Evolutionary conservation across 2,888 invertebrate species (phyloP).

Genomic region (Diplazon laetatorius): DNA sequence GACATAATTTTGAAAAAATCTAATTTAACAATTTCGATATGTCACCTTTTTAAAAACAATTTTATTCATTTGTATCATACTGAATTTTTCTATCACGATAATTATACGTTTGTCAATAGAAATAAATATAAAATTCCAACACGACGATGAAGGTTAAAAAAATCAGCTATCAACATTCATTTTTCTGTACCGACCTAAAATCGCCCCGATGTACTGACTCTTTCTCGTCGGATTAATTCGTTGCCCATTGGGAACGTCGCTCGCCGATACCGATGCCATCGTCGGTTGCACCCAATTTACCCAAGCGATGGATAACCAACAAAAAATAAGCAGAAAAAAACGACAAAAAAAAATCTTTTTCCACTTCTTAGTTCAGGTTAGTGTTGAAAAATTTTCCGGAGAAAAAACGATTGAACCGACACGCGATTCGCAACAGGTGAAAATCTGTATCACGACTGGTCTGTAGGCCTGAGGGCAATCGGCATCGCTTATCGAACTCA

Average conservation of each 20-base stretch:
- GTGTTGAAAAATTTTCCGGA: constrained; percentile 3
- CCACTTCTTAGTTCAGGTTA: background rate
- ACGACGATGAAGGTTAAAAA: background rate
- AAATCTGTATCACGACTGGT: constrained; percentile 35
- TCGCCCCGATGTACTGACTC: constrained; percentile 75
- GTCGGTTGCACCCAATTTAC: too few relatives aligned
- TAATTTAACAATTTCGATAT: too few relatives aligned
- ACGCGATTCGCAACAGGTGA: constrained; percentile 21
- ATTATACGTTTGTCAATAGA: background rate
- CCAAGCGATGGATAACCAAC: background rate
- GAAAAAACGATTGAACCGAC: constrained; percentile 17
- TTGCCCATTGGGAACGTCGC: constrained; percentile 40
- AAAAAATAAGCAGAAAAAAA: background rate
- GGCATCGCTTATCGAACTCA: constrained; percentile 50
- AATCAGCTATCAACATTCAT: background rate
- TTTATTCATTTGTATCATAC: too few relatives aligned
- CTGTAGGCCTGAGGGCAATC: constrained; percentile 37
- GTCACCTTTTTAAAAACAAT: too few relatives aligned
- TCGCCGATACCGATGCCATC: constrained; percentile 63
- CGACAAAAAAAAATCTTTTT: too few relatives aligned
- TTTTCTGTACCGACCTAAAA: constrained; percentile 72
- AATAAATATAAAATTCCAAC: background rate
- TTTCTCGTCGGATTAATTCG: constrained; percentile 65
- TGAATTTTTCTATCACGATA: too few relatives aligned
- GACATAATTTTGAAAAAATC: too few relatives aligned